Conservation (phyloP, 2,797 vertebrate species). For the Masticophis lateralis region DNA sequence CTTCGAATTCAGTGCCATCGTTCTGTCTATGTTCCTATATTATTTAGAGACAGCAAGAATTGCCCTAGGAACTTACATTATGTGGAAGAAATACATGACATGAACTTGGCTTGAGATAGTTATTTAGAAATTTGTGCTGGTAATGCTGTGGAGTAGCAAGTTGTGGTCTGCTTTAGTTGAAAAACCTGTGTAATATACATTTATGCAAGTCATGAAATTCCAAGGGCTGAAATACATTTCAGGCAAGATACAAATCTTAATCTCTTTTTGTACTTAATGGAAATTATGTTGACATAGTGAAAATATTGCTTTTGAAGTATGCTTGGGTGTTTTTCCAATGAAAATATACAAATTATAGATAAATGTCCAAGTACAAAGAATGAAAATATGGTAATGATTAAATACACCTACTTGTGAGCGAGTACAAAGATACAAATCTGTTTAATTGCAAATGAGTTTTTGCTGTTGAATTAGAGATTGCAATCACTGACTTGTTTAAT, state of each 20-base stretch:
- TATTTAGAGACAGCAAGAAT: not conserved
- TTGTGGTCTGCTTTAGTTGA: not conserved
- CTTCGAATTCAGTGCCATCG: not conserved
- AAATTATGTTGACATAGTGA: conserved; percentile 6
- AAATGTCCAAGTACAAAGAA: not conserved
- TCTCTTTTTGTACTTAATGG: not conserved
- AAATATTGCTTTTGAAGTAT: conserved; percentile 7
- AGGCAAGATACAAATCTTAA: not conserved
- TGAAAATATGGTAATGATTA: not conserved
- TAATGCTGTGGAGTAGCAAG: not conserved
- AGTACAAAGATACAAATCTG: not conserved
- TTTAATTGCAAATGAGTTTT: conserved; percentile 1
- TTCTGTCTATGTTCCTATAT: not conserved
- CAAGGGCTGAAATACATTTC: conserved; percentile 1
- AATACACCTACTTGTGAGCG: not conserved
- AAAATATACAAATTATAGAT: not conserved
- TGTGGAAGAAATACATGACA: not conserved
- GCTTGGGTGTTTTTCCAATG: not conserved
- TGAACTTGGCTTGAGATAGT: not conserved
- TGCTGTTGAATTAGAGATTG: not conserved
- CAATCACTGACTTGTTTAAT: not conserved
- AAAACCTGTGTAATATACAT: not conserved
- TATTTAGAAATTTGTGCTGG: not conserved
- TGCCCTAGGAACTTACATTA: not conserved
- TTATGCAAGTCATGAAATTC: not conserved